phyloP scores from a whole-genome alignment of 2,797 vertebrate species.

The Hypotaenidia okinawae region DNA sequence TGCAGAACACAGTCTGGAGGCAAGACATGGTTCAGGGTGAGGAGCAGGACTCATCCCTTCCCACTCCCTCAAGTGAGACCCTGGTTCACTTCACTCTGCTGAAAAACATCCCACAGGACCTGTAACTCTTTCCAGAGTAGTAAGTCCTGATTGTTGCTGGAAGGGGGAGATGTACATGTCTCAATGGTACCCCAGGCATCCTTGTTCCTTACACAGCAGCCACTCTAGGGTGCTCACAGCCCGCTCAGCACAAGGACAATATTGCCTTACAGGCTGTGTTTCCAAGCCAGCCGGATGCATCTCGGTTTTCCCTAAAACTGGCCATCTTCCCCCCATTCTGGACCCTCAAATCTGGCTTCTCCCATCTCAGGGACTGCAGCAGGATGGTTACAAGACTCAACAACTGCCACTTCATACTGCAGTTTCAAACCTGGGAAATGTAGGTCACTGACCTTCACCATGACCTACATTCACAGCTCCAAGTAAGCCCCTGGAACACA shows the following conservation, averaged over 20 bases:
- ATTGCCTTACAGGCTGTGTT: neutral
- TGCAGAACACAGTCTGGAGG: neutral
- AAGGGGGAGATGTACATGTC: neutral
- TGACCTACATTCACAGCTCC: slow-evolving; percentile 56
- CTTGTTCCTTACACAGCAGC: neutral
- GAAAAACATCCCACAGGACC: neutral
- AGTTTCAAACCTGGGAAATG: slow-evolving; percentile 48
- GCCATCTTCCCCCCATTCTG: neutral
- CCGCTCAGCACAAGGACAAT: neutral
- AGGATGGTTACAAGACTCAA: neutral
- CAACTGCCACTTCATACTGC: neutral
- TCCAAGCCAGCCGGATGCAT: neutral
- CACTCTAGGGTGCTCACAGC: neutral
- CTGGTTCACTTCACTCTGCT: neutral
- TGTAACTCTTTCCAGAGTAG: neutral
- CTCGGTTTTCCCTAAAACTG: neutral
- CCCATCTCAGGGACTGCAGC: neutral
- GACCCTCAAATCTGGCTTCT: fast-evolving
- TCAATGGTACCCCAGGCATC: neutral
- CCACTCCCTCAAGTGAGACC: neutral
- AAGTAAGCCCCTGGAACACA: slow-evolving; percentile 17
- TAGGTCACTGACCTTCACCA: slow-evolving; percentile 24
- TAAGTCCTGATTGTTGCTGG: neutral
- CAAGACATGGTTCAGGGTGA: neutral
- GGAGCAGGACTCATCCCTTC: neutral